Base-by-base conservation (phyloP, 1,140 invertebrate species). In the Dinothrombium tinctorium region DNA sequence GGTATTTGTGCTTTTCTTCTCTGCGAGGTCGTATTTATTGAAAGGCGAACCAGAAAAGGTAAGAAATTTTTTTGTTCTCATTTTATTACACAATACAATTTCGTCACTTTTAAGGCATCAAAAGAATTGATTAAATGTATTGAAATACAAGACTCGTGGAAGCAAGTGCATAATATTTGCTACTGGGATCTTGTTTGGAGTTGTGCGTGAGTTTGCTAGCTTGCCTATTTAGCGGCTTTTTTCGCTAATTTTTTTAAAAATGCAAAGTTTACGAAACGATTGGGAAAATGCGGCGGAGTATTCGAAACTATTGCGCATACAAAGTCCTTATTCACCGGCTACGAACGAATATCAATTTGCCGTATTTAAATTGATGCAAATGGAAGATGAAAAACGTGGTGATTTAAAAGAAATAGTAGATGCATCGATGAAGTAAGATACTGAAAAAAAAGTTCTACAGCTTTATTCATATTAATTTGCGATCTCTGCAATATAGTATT, bases 131-230 rank as follows among this genome's bases (percentile, higher is more conserved):
- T 22, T n/a, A 29, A 29, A 29, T 29, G 33, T 19, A 33, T 44
- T 15, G 37, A 38, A 20, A 26, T 33, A 19, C 26, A 29, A n/a
- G 29, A 40, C 58, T 71, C 77, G 7, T 95, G 87, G 81, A 70
- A 74, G 4, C 86, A 94, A 54, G 89, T 94, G 56, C 83, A 90
- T 59, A 83, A 92, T 56, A 55, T 94, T 0, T 89, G 83, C 55
- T 90, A 74, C 56, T 95, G 87, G 89, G 87, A 95, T 59, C 61
- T 92, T 19, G 71, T 87, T 63, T 94, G 84, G 83, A 70, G 77
- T 7, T 68, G 83, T 53, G 70, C 72, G 73, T 76, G 58, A 59
- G 60, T 45, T 23, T 14, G 11, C 20, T 21, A 14, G n/a, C 26
- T 42, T 39, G 5, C 4, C 19, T 37, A n/a, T 3, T 2, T n/a